Evolutionary conservation across 2,113 vertebrate species (phyloP).

Genomic region (Poeciliopsis turrubarensis): DNA sequence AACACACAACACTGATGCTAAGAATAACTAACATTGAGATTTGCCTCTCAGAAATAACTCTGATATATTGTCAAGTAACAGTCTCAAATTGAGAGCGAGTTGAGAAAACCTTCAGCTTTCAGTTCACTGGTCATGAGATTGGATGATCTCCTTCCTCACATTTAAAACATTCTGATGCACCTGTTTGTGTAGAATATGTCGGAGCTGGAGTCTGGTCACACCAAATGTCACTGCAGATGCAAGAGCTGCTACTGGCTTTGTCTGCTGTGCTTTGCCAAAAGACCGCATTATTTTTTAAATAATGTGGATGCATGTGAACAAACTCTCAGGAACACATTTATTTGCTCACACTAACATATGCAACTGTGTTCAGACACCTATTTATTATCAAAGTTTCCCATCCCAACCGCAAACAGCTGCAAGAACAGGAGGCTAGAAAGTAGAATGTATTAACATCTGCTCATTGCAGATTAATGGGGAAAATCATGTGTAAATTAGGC

Average conservation of each 20-base stretch:
- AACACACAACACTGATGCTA: no score
- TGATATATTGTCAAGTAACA: no score
- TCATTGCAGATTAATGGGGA: constrained; percentile 69
- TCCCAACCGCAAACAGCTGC: constrained; percentile 61
- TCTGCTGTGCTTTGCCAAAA: constrained; percentile 44
- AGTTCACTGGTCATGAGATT: not conserved
- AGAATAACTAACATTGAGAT: no score
- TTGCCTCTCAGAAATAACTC: no score
- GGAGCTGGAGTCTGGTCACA: constrained; percentile 30
- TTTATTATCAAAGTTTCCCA: constrained; percentile 9
- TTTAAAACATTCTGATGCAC: not conserved
- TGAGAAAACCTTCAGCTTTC: not conserved
- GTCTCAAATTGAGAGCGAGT: not conserved
- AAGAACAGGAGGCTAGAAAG: constrained; percentile 64
- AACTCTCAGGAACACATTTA: not conserved
- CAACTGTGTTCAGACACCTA: not conserved
- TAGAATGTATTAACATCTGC: constrained; percentile 74
- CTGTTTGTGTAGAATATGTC: constrained; percentile 1
- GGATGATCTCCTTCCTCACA: not conserved
- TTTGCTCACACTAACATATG: constrained; percentile 14
- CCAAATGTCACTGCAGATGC: constrained; percentile 40
- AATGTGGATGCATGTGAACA: not conserved
- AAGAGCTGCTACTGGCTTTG: constrained; percentile 36
- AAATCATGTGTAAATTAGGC: constrained; percentile 73
- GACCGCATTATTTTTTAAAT: constrained; percentile 17